Evolutionary conservation across 23 tunicate genomes (phyloP).

Genomic region (Phallusia fumigata): DNA sequence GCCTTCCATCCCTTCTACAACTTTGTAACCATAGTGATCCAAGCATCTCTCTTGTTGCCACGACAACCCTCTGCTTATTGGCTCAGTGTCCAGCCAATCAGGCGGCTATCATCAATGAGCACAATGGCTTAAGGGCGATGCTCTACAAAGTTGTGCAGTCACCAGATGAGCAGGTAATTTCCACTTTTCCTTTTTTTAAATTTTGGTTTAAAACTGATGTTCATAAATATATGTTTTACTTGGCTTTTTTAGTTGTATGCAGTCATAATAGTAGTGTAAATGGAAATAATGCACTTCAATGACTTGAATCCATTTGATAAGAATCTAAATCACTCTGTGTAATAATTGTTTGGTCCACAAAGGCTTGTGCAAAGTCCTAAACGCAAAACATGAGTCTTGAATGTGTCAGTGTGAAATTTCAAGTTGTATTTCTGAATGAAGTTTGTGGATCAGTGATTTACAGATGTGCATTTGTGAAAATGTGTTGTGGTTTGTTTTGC

Average conservation of each 20-base stretch:
- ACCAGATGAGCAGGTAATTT: conserved; percentile 70
- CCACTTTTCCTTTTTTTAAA: too few relatives aligned
- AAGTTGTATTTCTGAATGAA: too few relatives aligned
- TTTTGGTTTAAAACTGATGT: too few relatives aligned
- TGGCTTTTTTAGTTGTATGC: too few relatives aligned
- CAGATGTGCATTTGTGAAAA: background rate
- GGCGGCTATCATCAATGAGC: conserved; percentile 42
- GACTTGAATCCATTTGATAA: conserved; percentile 47
- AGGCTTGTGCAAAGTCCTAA: too few relatives aligned
- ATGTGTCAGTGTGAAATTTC: too few relatives aligned
- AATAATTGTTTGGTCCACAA: background rate
- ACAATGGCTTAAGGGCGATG: conserved; percentile 37
- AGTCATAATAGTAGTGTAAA: too few relatives aligned
- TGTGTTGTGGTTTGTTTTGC: too few relatives aligned
- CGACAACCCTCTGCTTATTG: conserved; percentile 60
- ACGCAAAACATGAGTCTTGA: too few relatives aligned
- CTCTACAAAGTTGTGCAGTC: conserved; percentile 42
- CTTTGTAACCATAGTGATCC: conserved; percentile 43
- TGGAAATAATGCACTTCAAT: conserved; percentile 31
- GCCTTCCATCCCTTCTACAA: conserved; percentile 44
- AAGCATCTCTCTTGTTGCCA: conserved; percentile 64
- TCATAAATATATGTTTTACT: too few relatives aligned
- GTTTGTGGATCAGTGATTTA: background rate
- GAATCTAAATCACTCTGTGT: conserved; percentile 27
- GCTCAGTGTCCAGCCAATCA: conserved; percentile 77